Evolutionary conservation across 2,797 vertebrate genomes (phyloP), one percentile per base, ranked within the genome.

Genomic region (Spea hammondii): DNA sequence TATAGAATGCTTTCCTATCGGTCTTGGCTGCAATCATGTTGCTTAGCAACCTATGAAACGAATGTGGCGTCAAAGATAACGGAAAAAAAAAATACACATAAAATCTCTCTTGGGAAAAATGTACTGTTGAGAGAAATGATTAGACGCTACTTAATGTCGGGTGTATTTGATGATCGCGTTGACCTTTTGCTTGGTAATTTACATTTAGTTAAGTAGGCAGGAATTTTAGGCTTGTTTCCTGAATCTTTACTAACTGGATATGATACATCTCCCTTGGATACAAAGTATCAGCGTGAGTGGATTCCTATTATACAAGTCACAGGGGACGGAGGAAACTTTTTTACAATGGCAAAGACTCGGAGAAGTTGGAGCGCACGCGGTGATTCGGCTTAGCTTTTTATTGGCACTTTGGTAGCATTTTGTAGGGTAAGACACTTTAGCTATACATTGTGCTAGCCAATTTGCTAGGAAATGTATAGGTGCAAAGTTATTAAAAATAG

Each of bases 111-210:
- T 44, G 69, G 54, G 74, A 72, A 72, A 32, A 77, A 68, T 68
- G 66, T 45, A 68, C 55, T 47, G 32, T 72, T 47, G 62, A 68
- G 55, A 67, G 69, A 81, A 81, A 72, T 81, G 74, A 81, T 81
- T 81, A 68, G 70, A 59, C 50, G 49, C 54, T 76, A 54, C 55
- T 76, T 77, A 76, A 76, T 77, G 74, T 72, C 70, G 46, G 68
- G 46, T 4, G 6, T 32, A 67, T 70, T 76, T 76, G 57, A 76
- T 80, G 73, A 81, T 81, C 60, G 57, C 48, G 54, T 72, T 81
- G 79, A 81, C 74, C 79, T 77, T 80, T 81, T 60, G 75, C 64
- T 67, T 72, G 48, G 54, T 62, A 81, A 81, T 76, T 81, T 77
- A 71, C 69, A 72, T 81, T 67, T 62, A 47, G 69, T 81, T 72